Evolutionary conservation across 2,797 vertebrate species (phyloP), one percentile per base, ranked within the genome.

Genomic region (Clarias pachynema): DNA sequence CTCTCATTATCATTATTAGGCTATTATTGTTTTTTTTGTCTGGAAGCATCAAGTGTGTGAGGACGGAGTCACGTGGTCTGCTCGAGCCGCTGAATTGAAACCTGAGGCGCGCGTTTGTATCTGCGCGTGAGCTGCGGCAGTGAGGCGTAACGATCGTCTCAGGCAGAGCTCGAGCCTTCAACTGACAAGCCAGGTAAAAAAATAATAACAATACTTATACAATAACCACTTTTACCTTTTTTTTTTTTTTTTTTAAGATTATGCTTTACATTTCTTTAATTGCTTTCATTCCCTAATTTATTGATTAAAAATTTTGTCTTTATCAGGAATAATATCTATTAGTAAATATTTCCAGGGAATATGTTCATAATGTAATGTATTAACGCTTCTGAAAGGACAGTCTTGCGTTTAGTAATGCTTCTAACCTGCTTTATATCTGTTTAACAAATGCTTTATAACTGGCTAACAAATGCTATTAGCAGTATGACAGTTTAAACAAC

Each of bases 31-130:
- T 15, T 4, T 24, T 20, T 69, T 69, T 34, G 3, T 53, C 7
- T 62, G 53, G 29, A 59, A 59, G 53, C 26, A 31, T 2, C 5
- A 59, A 6, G 20, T 5, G 74, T 29, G 53, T 16, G 18, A 77
- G 10, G 4, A 20, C 15, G 8, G 40, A 22, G 62, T 81, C 79
- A 81, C 79, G 79, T 81, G 79, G 22, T 77, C 8, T 10, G 26
- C 62, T 31, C 62, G 40, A 49, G 60, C 37, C 60, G 60, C 60
- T 78, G 81, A 63, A 70, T 63, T 84, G 88, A 86, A 74, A 88
- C 75, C 84, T 79, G 89, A 89, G 37, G 86, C 89, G 62, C 60
- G 22, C 66, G 16, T 60, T 77, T 7, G 82, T 73, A 84, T 65
- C 69, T n/a, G 37, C 72, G 60, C 73, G 74, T 62, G 85, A 4